Evolutionary conservation across 2,888 invertebrate species (phyloP).

Genomic region (Portevinia maculata): DNA sequence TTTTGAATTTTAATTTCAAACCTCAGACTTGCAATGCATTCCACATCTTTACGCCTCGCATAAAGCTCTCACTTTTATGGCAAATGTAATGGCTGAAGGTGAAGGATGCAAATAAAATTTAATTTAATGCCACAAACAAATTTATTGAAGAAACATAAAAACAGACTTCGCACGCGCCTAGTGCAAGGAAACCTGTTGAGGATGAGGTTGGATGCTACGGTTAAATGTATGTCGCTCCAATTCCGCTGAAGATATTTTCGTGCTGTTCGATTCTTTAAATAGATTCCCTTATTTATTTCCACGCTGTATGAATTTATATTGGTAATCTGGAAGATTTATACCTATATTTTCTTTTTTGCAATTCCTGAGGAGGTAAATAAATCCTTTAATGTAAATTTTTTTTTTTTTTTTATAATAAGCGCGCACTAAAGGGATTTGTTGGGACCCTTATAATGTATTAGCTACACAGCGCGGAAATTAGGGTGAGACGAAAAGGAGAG

Average conservation of each 20-base stretch:
- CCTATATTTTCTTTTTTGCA: background rate
- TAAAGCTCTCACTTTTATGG: background rate
- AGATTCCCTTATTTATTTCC: conserved; percentile 12
- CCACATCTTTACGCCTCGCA: background rate
- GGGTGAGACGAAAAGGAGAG: too few relatives aligned
- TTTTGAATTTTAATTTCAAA: background rate
- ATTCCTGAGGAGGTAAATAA: conserved; percentile 9
- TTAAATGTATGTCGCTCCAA: background rate
- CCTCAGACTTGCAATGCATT: background rate
- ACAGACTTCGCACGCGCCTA: conserved; percentile 36
- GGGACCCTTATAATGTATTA: too few relatives aligned
- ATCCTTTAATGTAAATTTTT: too few relatives aligned
- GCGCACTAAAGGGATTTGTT: too few relatives aligned
- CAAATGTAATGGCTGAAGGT: background rate
- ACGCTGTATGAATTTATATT: conserved; percentile 52
- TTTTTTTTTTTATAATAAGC: too few relatives aligned
- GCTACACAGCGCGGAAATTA: too few relatives aligned
- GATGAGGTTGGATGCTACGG: background rate
- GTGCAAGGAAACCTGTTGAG: conserved; percentile 48
- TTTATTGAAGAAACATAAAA: conserved; percentile 30
- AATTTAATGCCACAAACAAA: conserved; percentile 15
- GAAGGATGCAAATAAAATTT: background rate
- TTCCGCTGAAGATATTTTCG: conserved; percentile 43
- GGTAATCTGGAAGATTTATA: conserved; percentile 17
- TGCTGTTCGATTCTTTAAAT: conserved; percentile 21